These are phyloP conservation scores for Asteroscopus sphinx DNA, from an alignment of 2,888 invertebrate species.

Conservation along the genomic window DNA sequence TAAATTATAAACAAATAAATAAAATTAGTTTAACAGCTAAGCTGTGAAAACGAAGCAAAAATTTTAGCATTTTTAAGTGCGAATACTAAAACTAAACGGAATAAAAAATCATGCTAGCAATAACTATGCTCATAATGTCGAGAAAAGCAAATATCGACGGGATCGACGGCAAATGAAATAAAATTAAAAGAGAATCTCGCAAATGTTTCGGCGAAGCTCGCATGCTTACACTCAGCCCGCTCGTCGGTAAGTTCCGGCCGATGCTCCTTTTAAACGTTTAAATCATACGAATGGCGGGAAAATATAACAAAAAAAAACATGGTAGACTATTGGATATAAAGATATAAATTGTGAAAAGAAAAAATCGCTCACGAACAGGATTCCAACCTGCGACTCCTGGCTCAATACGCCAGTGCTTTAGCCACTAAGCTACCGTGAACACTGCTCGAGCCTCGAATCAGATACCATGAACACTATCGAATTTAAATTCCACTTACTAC, in stretches of 20 bases:
- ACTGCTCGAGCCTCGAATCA: too few relatives aligned
- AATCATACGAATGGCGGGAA: constrained; percentile 60
- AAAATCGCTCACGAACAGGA: too few relatives aligned
- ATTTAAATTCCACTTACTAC: too few relatives aligned
- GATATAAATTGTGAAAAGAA: too few relatives aligned
- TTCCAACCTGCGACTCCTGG: too few relatives aligned
- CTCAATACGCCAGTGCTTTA: too few relatives aligned
- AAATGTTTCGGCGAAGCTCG: constrained; percentile 71
- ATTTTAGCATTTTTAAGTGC: too few relatives aligned
- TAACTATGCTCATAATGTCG: constrained; percentile 40
- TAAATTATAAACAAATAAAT: too few relatives aligned
- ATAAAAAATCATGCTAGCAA: constrained; percentile 13
- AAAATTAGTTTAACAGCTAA: too few relatives aligned
- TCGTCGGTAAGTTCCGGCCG: constrained; percentile 73
- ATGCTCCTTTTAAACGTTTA: constrained; percentile 69
- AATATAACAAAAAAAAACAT: constrained; percentile 54
- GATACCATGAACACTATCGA: too few relatives aligned
- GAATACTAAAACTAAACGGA: neutral
- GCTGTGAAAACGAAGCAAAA: too few relatives aligned
- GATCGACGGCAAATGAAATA: constrained; percentile 58
- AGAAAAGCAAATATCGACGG: constrained; percentile 59
- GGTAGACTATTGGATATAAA: constrained; percentile 42
- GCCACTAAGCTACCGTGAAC: too few relatives aligned
- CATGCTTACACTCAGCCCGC: constrained; percentile 75
- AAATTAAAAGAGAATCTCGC: constrained; percentile 66